Evolutionary conservation across 2,113 vertebrate genomes (phyloP), one percentile per base, ranked within the genome.

Genomic region (Hymenochirus boettgeri): DNA sequence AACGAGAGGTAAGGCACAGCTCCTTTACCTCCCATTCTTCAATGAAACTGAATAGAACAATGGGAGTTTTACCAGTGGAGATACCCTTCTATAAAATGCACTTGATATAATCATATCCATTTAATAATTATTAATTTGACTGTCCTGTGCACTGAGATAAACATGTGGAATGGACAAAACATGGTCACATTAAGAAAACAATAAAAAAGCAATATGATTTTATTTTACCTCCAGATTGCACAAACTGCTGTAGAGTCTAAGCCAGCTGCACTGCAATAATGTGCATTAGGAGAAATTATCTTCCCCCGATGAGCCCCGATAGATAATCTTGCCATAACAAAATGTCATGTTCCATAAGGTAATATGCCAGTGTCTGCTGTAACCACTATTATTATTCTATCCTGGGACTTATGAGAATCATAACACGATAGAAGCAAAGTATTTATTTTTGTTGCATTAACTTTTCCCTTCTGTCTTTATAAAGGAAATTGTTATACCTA

Each of bases 361-460:
- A 69, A 69, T 60, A 52, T 53, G 65, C 56, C 56, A 69, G 27
- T 45, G 57, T 69, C 47, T 45, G 57, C 65, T 69, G 56, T 51
- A 45, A 53, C 33, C 57, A 69, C 8, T 53, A 25, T 53, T 25
- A 50, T 21, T 52, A 22, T 53, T 47, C 3, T 51, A 25, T 19
- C 7, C 24, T 58, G 56, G 64, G 57, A 69, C 57, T 69, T 57
- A 42, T 25, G 27, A 52, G 25, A 52, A 67, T 59, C 55, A 59
- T 59, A 67, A 59, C 48, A 59, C 64, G 59, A 59, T 67, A 67
- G 23, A 19, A 53, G 64, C 46, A 67, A 67, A 67, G 45, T 59
- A 59, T 67, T 67, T 59, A 59, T 67, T 59, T 66, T 51, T 59
- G 46, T 59, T 81, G 76, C 62, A 76, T 74, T 76, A 71, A 61